These are phyloP conservation scores for Zaprionus camerounensis DNA, from an alignment of 1,140 invertebrate genomes.

Conservation along the genomic window DNA sequence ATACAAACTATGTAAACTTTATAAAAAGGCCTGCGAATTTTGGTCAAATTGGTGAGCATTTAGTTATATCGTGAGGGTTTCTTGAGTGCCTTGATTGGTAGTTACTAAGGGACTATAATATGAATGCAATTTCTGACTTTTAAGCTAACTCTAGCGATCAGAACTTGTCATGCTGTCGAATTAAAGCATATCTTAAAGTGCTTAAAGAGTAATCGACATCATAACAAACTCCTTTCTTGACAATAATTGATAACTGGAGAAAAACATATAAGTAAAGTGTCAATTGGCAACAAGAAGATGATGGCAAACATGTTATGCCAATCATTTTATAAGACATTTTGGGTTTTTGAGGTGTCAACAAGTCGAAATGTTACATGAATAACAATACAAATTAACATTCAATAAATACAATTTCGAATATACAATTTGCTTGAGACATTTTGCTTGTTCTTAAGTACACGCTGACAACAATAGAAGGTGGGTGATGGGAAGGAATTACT, in stretches of 20 bases:
- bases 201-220: not conserved
- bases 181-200: not conserved
- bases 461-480: not conserved
- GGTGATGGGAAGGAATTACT: not conserved
- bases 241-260: not conserved
- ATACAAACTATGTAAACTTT: conserved; percentile 35
- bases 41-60: conserved; percentile 29
- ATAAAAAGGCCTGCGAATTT: conserved; percentile 44
- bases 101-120: not conserved
- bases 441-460: conserved; percentile 23
- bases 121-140: not conserved
- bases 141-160: not conserved
- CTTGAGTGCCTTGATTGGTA: not conserved
- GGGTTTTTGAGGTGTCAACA: not conserved
- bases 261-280: conserved; percentile 2
- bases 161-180: not conserved
- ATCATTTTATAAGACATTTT: conserved; percentile 3
- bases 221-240: not conserved
- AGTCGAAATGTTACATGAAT: not conserved
- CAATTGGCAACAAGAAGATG: not conserved
- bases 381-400: conserved; percentile 8
- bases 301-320: conserved; percentile 3
- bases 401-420: not conserved
- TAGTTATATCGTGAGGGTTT: conserved; percentile 15
- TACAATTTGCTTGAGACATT: not conserved